Evolutionary conservation across 37 sponge, comb jelly and placozoan genomes (phyloP).

Genomic region (Geodia barretti): DNA sequence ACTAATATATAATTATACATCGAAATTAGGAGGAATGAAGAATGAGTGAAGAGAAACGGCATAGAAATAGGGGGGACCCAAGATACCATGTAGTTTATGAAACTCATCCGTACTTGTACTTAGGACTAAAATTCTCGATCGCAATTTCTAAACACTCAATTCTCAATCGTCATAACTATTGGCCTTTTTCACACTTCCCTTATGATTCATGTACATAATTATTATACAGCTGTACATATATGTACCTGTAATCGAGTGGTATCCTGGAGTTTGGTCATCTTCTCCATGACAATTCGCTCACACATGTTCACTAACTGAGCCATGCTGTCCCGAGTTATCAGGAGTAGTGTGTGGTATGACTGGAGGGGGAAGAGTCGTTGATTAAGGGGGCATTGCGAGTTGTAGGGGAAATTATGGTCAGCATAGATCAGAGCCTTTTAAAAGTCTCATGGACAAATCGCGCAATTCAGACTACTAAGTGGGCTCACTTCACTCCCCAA

Average conservation of each 20-base stretch:
- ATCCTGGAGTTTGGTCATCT: conserved; percentile 66
- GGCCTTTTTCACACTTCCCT: too few relatives aligned
- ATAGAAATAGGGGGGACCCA: too few relatives aligned
- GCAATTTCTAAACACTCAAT: too few relatives aligned
- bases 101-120: not conserved
- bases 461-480: too few relatives aligned
- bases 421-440: too few relatives aligned
- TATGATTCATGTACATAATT: too few relatives aligned
- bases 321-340: conserved; percentile 88
- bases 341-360: conserved; percentile 76
- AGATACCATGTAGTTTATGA: not conserved
- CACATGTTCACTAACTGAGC: conserved; percentile 35
- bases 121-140: too few relatives aligned
- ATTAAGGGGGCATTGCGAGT: not conserved
- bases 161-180: too few relatives aligned
- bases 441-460: too few relatives aligned
- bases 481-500: too few relatives aligned
- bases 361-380: conserved; percentile 11
- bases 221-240: too few relatives aligned
- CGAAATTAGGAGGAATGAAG: not conserved
- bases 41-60: too few relatives aligned
- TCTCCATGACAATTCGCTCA: conserved; percentile 85
- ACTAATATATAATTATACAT: conserved; percentile 32
- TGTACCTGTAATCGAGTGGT: conserved; percentile 72
- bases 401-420: not conserved